These are phyloP conservation scores for Cataglyphis rosenhaueri DNA, from an alignment of 2,888 invertebrate genomes.

Conservation along the genomic window DNA sequence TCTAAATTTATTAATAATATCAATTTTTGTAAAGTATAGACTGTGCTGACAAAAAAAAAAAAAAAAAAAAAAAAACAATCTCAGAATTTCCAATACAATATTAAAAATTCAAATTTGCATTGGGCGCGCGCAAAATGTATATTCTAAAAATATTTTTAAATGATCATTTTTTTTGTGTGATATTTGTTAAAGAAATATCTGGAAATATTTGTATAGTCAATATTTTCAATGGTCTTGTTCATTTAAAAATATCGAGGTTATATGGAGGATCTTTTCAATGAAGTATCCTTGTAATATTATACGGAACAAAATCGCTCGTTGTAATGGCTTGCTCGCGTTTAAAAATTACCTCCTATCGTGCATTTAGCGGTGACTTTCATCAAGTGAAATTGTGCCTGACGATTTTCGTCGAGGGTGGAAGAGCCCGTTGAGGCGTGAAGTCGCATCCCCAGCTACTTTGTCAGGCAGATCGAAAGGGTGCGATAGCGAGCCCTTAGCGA, in stretches of 20 bases:
- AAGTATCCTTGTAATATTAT: conserved; percentile 6
- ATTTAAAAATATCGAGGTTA: background rate
- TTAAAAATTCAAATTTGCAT: conserved; percentile 17
- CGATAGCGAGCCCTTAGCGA: conserved; percentile 19
- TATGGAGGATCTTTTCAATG: background rate
- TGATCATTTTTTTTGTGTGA: background rate
- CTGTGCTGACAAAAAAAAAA: background rate
- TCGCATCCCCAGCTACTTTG: conserved; percentile 38
- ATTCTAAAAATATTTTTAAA: background rate
- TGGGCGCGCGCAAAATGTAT: background rate
- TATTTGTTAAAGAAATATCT: too few relatives aligned
- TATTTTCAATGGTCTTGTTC: too few relatives aligned
- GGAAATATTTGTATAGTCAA: too few relatives aligned
- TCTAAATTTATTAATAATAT: background rate
- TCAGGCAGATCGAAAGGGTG: conserved; percentile 32
- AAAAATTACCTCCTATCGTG: conserved; percentile 46
- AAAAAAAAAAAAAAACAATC: background rate
- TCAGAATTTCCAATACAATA: background rate
- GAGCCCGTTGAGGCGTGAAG: conserved; percentile 36
- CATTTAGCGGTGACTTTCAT: conserved; percentile 48
- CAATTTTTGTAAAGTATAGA: background rate
- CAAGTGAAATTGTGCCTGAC: conserved; percentile 50
- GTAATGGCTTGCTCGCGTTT: conserved; percentile 19
- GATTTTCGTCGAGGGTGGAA: conserved; percentile 31
- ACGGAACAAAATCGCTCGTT: conserved; percentile 15